Evolutionary conservation across 1,140 invertebrate genomes (phyloP), one percentile per base, ranked within the genome.

Genomic region (Aphaenogaster ashmeadi): DNA sequence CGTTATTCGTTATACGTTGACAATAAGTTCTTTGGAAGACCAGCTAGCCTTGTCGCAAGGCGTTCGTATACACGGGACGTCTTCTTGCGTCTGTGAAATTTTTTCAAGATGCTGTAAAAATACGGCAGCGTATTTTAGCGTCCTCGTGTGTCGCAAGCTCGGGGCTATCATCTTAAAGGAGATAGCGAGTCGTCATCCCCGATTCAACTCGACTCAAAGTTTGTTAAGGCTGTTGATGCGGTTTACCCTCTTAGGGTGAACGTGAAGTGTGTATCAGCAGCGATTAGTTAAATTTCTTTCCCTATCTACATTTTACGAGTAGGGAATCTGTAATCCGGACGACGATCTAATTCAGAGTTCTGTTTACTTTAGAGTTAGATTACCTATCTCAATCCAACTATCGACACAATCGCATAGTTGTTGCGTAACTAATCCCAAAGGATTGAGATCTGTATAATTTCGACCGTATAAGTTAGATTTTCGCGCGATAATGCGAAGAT

Each of bases 351-450:
- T 41, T 77, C 38, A 41, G 38, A 60, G 21, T 77, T 77, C 3
- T 1, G n/a, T 77, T 58, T 75, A 75, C 21, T 58, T 75, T 60
- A 60, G 54, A 44, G 54, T 60, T 60, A 77, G n/a, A 77, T 77
- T 44, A 44, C 13, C 38, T 58, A 27, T 60, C 54, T 77, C 18
- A 13, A 52, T 38, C 5, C 3, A 33, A 9, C 15, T 44, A 60
- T 77, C 38, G 56, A 77, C 18, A 33, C 11, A 54, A 54, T 74
- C 18, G 52, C 71, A 13, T 4, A 3, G 18, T 54, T 38, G 33
- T 41, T 56, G 4, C 18, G 9, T 41, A 75, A 58, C 36, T 58
- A 58, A 75, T 41, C 21, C n/a, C 44, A 33, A 56, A 6, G 11
- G 2, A 75, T 75, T 44, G 33, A 36, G 11, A 52, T 52, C 8